Evolutionary conservation across 2,113 vertebrate species (phyloP).

Genomic region (Spheniscus mendiculus): DNA sequence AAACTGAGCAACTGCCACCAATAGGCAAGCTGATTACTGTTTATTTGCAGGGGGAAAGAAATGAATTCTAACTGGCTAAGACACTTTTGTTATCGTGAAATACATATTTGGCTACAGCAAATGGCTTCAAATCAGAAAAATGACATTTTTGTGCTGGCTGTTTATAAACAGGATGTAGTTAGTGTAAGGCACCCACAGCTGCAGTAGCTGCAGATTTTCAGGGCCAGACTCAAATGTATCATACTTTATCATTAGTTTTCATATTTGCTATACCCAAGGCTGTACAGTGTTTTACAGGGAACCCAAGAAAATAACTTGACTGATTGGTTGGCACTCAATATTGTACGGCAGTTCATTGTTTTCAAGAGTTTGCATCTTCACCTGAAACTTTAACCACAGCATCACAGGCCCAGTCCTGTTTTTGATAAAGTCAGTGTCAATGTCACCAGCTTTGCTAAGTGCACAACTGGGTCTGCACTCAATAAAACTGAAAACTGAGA

Average conservation of each 20-base stretch:
- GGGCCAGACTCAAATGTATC: not conserved
- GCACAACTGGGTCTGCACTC: not conserved
- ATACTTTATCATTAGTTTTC: conserved; percentile 31
- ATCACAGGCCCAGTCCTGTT: not conserved
- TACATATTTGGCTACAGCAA: conserved; percentile 55
- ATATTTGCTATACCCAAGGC: conserved; percentile 26
- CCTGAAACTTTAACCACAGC: not conserved
- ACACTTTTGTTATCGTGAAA: not conserved
- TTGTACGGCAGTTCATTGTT: not conserved
- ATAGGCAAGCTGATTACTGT: not conserved
- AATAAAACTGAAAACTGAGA: not conserved
- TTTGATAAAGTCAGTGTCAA: not conserved
- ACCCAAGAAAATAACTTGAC: conserved; percentile 13
- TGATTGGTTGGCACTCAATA: not conserved
- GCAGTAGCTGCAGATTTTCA: conserved; percentile 42
- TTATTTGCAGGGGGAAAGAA: not conserved
- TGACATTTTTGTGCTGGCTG: conserved; percentile 51
- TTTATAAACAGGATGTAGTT: conserved; percentile 59
- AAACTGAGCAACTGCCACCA: not conserved
- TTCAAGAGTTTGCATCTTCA: not conserved
- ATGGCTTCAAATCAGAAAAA: conserved; percentile 38
- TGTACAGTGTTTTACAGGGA: not conserved
- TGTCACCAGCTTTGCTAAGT: not conserved
- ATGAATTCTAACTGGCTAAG: not conserved
- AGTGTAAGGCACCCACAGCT: conserved; percentile 28